Evolutionary conservation across 2,113 vertebrate species (phyloP).

Genomic region (Telmatochromis sp.): DNA sequence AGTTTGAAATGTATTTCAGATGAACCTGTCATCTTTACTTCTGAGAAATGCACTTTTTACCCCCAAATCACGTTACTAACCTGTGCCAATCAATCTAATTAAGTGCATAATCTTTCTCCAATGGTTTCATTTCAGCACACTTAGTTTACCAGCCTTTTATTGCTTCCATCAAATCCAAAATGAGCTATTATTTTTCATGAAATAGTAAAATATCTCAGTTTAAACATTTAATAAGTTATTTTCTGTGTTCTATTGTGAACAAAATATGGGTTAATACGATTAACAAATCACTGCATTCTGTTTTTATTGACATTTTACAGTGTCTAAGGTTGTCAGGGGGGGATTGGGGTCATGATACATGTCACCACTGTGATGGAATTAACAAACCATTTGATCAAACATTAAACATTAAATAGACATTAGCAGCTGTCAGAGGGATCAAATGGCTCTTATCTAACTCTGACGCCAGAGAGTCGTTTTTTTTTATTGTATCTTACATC

Average conservation of each 20-base stretch:
- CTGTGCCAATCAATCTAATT: background rate
- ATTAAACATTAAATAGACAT: background rate
- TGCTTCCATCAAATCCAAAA: background rate
- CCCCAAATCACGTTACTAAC: background rate
- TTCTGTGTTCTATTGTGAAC: background rate
- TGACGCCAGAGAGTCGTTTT: background rate
- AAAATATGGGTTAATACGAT: background rate
- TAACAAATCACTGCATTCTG: background rate
- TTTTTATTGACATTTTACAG: background rate
- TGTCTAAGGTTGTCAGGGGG: background rate
- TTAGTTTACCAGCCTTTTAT: background rate
- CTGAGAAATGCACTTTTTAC: background rate
- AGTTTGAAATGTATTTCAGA: background rate
- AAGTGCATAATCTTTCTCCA: background rate
- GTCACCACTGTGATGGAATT: background rate
- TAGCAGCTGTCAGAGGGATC: background rate
- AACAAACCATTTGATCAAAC: background rate
- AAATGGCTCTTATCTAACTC: slow-evolving; percentile 12
- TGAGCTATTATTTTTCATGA: background rate
- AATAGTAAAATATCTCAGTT: background rate
- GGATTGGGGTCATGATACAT: background rate
- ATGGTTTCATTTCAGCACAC: background rate
- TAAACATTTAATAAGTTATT: background rate
- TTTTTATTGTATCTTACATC: slow-evolving; percentile 72
- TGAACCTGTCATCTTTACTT: background rate